These are phyloP conservation scores for Aphidius ervi DNA, from an alignment of 1,140 invertebrate species.

Conservation along the genomic window DNA sequence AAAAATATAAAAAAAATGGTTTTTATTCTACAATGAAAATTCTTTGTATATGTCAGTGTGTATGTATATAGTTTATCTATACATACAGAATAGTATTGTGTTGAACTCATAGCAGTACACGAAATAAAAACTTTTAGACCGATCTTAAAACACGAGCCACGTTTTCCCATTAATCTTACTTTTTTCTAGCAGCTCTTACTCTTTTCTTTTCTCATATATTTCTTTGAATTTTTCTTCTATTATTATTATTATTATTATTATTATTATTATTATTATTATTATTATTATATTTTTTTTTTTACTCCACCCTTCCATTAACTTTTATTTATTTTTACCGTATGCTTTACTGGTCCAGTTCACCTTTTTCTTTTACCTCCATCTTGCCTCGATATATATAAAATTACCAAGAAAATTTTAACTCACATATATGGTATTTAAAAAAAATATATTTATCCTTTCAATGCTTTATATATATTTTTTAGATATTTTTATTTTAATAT, in stretches of 20 bases:
- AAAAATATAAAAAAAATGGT: too few species aligned
- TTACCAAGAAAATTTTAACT: slow-evolving; percentile 33
- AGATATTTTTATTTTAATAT: too few species aligned
- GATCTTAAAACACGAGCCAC: slow-evolving; percentile 29
- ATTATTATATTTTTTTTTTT: slow-evolving; percentile 20
- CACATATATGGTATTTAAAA: too few species aligned
- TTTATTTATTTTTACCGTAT: slow-evolving; percentile 31
- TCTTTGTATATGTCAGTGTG: too few species aligned
- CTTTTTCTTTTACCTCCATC: slow-evolving; percentile 17
- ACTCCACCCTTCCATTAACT: slow-evolving; percentile 36
- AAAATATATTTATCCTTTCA: too few species aligned
- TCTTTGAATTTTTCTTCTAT: slow-evolving; percentile 1
- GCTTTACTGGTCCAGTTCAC: slow-evolving; percentile 19
- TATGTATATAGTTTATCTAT: too few species aligned
- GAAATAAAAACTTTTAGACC: slow-evolving; percentile 11
- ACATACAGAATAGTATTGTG: neutral
- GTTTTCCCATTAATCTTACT: slow-evolving; percentile 34
- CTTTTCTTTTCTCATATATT: slow-evolving; percentile 12
- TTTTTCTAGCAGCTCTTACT: slow-evolving; percentile 26
- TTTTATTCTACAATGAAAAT: too few species aligned
- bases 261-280: slow-evolving; percentile 15
- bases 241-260: too few species aligned
- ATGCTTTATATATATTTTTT: too few species aligned
- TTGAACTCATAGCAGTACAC: slow-evolving; percentile 1
- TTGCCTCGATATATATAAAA: slow-evolving; percentile 17